A percentile compares a stretch with the other conserved stretches of the same genome.
Evolutionary conservation across 2,888 invertebrate genomes (phyloP).

Genomic region (Augiades crinisus): DNA sequence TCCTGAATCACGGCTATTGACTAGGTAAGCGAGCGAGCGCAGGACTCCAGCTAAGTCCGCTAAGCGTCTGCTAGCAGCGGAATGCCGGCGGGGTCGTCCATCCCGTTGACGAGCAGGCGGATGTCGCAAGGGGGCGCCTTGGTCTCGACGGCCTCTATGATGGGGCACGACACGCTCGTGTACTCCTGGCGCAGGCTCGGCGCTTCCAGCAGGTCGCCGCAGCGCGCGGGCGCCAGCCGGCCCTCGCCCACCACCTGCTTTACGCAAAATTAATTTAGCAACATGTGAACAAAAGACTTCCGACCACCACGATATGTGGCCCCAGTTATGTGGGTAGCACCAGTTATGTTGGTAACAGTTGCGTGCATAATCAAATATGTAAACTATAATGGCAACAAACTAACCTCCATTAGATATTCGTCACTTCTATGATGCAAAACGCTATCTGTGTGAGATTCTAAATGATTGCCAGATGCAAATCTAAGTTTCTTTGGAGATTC

Average conservation of each 20-base stretch:
- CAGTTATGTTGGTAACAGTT: too few relatives aligned
- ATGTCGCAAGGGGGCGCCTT: conserved; percentile 49
- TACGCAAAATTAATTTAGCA: too few relatives aligned
- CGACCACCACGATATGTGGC: too few relatives aligned
- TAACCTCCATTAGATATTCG: conserved; percentile 76
- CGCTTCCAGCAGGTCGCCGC: conserved; percentile 70
- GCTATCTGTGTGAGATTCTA: conserved; percentile 80
- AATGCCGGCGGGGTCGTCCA: conserved; percentile 61
- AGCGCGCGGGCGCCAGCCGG: conserved; percentile 75
- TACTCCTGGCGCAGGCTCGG: conserved; percentile 71
- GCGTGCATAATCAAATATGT: too few relatives aligned
- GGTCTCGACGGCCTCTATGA: conserved; percentile 81
- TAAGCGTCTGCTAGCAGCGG: conserved; percentile 67
- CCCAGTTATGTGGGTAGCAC: too few relatives aligned
- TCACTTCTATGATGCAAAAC: conserved; percentile 75
- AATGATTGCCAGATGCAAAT: conserved; percentile 86
- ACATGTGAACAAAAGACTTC: too few relatives aligned
- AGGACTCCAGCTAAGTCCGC: too few relatives aligned
- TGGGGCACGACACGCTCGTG: conserved; percentile 86
- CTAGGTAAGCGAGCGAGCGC: conserved; percentile 38
- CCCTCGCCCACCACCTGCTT: conserved; percentile 81
- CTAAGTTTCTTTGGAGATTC: conserved; percentile 92
- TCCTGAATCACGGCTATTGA: conserved; percentile 42
- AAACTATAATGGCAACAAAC: too few relatives aligned
- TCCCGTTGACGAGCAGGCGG: conserved; percentile 62